Conservation (phyloP, 2,113 vertebrate genomes). For the Halichoerus grypus region DNA sequence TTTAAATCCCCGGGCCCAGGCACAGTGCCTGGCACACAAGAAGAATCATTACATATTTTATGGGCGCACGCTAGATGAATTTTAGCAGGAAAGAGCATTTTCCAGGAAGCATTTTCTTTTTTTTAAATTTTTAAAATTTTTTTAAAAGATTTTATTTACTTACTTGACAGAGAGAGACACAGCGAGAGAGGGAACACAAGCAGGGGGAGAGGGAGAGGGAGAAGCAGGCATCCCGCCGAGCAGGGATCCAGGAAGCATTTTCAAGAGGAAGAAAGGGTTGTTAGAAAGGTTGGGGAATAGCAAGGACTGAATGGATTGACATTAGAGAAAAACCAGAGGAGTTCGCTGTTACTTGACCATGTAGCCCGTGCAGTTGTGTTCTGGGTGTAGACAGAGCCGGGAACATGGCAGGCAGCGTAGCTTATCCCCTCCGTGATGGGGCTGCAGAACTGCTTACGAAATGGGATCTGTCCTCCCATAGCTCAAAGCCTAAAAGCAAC, state of each 20-base stretch:
- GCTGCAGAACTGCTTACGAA: not conserved
- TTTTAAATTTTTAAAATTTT: too few relatives aligned
- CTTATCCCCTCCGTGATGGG: not conserved
- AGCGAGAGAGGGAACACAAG: too few relatives aligned
- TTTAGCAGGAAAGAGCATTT: slow-evolving; percentile 15
- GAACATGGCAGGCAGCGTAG: not conserved
- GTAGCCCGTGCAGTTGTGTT: not conserved
- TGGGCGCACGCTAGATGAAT: not conserved
- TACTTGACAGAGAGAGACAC: too few relatives aligned
- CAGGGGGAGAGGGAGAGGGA: too few relatives aligned
- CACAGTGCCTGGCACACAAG: not conserved
- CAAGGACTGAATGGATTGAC: not conserved
- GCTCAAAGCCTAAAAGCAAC: not conserved
- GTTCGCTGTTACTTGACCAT: not conserved
- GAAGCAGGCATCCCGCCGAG: too few relatives aligned
- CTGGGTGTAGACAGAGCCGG: not conserved
- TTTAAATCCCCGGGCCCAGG: not conserved
- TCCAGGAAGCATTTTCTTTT: not conserved
- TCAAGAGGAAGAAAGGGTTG: not conserved
- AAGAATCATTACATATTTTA: slow-evolving; percentile 9
- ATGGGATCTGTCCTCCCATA: not conserved
- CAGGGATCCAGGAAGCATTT: not conserved
- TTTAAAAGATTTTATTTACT: too few relatives aligned
- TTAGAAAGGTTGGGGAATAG: not conserved
- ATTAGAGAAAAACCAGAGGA: not conserved